Evolutionary conservation across 1,140 invertebrate genomes (phyloP).

Genomic region (Pararge aegeria): DNA sequence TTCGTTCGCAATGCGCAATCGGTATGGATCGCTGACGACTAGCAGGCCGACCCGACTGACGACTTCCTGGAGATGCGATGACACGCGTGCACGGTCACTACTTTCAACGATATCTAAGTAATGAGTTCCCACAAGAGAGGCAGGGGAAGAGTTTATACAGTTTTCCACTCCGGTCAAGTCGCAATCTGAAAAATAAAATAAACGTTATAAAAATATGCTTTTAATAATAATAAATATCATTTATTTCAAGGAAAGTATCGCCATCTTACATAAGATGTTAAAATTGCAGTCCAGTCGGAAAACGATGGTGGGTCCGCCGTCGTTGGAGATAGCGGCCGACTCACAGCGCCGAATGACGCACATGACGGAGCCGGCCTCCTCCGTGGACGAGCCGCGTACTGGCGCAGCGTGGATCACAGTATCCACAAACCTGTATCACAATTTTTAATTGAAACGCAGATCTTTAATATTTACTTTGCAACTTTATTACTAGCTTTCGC

Average conservation of each 20-base stretch:
- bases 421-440: conserved; percentile 61
- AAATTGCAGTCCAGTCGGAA: conserved; percentile 93
- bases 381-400: conserved; percentile 84
- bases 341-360: conserved; percentile 91
- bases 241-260: neutral
- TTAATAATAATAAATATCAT: neutral
- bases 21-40: conserved; percentile 88
- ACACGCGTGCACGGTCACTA: conserved; percentile 86
- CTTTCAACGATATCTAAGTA: conserved; percentile 90
- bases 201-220: conserved; percentile 1
- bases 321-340: conserved; percentile 82
- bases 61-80: conserved; percentile 88
- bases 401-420: conserved; percentile 80
- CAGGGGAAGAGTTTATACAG: conserved; percentile 48
- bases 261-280: conserved; percentile 84
- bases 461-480: too few species aligned
- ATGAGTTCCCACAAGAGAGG: conserved; percentile 82
- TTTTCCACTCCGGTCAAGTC: conserved; percentile 70
- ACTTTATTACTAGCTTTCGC: too few species aligned
- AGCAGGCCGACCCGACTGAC: conserved; percentile 81
- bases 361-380: conserved; percentile 81
- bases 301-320: conserved; percentile 84
- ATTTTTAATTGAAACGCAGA: too few species aligned
- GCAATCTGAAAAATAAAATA: conserved; percentile 65
- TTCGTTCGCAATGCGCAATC: conserved; percentile 87